These are phyloP conservation scores for Vulpes lagopus DNA, from an alignment of 2,113 vertebrate species.

Conservation along the genomic window DNA sequence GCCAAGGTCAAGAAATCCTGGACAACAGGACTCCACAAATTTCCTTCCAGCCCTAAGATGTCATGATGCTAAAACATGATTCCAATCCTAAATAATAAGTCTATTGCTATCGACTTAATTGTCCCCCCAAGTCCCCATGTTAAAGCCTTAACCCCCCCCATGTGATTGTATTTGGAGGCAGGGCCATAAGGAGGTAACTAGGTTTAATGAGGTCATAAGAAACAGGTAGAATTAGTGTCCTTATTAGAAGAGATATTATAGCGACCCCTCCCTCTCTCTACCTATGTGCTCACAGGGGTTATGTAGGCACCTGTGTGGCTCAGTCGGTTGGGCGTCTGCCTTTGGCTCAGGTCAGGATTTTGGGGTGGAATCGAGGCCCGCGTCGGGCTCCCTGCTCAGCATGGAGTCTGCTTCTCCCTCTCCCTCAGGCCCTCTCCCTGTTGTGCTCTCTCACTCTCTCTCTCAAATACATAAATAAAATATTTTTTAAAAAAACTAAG, in stretches of 20 bases:
- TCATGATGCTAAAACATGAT: neutral
- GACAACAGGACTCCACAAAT: neutral
- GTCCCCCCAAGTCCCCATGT: neutral
- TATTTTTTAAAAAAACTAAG: neutral
- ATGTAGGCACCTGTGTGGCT: neutral
- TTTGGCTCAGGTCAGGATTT: neutral
- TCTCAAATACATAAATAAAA: neutral
- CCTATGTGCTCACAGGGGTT: no score
- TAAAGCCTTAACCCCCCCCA: neutral
- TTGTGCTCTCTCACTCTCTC: neutral
- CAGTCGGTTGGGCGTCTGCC: neutral
- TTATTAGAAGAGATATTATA: neutral
- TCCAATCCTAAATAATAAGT: neutral
- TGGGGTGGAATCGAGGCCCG: neutral
- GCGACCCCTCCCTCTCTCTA: rapidly evolving
- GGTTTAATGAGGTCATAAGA: neutral
- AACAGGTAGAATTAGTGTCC: neutral
- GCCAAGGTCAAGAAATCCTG: neutral
- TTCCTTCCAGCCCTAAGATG: neutral
- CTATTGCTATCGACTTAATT: neutral
- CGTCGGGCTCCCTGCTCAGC: neutral
- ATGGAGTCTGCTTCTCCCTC: neutral
- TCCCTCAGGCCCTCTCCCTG: neutral
- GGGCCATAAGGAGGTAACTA: neutral
- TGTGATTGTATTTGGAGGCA: neutral